Evolutionary conservation across 2,797 vertebrate species (phyloP).

Genomic region (Pantherophis vulpinus): DNA sequence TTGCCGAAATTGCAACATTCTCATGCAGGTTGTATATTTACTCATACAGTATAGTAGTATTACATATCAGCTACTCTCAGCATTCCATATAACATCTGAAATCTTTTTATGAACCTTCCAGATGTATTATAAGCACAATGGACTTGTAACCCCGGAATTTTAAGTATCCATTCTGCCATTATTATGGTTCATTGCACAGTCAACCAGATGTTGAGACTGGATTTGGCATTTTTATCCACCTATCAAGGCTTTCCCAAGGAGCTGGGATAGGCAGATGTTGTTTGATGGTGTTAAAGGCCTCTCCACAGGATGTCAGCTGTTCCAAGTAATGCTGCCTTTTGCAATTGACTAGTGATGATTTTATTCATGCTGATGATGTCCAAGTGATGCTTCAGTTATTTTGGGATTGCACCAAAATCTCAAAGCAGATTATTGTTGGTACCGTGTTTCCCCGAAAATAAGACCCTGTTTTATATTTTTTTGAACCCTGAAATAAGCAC

Average conservation of each 20-base stretch:
- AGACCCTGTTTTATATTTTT: too few species aligned
- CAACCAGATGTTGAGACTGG: not conserved
- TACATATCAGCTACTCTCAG: not conserved
- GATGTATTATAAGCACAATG: conserved; percentile 1
- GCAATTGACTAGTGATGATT: not conserved
- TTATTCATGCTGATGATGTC: not conserved
- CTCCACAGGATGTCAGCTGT: not conserved
- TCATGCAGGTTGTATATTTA: not conserved
- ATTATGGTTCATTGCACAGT: not conserved
- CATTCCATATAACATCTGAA: conserved; percentile 6
- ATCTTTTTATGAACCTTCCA: conserved; percentile 11
- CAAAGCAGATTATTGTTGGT: not conserved
- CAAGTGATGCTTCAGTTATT: not conserved
- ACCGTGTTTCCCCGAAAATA: too few species aligned
- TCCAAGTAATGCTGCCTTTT: not conserved
- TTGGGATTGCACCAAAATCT: not conserved
- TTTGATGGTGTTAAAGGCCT: not conserved
- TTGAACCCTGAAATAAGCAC: too few species aligned
- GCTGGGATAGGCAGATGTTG: not conserved
- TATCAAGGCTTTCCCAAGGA: not conserved
- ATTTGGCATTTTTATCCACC: not conserved
- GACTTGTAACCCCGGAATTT: not conserved
- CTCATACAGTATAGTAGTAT: not conserved
- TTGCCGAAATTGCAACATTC: not conserved
- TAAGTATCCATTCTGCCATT: not conserved